Evolutionary conservation across 2,113 vertebrate genomes (phyloP), one percentile per base, ranked within the genome.

Genomic region (Gymnogyps californianus): DNA sequence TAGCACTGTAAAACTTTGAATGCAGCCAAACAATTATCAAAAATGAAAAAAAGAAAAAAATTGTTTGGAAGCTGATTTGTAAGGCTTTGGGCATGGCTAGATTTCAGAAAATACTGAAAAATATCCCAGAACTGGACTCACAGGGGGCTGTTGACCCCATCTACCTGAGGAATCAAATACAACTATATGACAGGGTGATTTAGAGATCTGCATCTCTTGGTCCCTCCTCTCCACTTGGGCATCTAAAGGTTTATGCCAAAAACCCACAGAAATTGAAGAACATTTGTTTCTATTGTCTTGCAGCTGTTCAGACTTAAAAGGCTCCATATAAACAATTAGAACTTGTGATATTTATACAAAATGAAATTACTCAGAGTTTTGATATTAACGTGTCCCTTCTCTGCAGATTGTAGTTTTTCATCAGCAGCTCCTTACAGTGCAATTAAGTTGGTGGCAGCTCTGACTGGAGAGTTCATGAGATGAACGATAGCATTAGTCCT

Each of bases 201-300:
- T 26, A 40, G 9, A 36, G 57, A 21, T 3, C 54, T 72, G 29
- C 46, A 28, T 14, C 34, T 66, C 78, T 38, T 4, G 1, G 4
- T 28, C 62, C 44, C 14, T 42, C 17, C 32, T 61, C 69, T 49
- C 69, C 66, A 10, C 7, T 18, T 16, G 4, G 21, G 4, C 46
- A 57, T 21, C 34, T 16, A 32, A 74, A 83, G 20, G 4, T 71
- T 82, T 44, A 26, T n/a, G 32, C 52, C 44, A 83, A 78, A 91
- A 61, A 19, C 0, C 11, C 26, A 6, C 10, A 67, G 18, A 58
- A 66, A 31, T 0, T 3, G 6, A 86, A 47, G 10, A 32, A 7
- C 5, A 7, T 46, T 78, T 52, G 5, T 26, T 66, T 42, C 51
- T 57, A 10, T 19, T 13, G 24, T 31, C 76, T n/a, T 24, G 25